Evolutionary conservation across 2,888 invertebrate species (phyloP), one percentile per base, ranked within the genome.

Genomic region (Chorisops tibialis): DNA sequence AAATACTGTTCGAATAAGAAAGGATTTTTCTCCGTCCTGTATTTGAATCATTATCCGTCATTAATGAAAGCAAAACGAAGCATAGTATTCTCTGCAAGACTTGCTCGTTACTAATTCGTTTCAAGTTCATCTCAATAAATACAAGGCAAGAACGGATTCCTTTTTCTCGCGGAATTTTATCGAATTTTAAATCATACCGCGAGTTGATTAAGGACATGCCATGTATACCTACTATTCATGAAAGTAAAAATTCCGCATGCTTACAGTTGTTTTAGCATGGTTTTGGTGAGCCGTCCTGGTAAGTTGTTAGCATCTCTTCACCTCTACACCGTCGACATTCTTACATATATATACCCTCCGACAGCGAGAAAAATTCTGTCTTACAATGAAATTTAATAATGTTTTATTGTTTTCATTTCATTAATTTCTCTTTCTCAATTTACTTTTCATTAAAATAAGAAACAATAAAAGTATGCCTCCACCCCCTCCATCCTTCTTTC

Each of bases 301-400:
- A 16, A 12, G 9, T 18, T 5, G 18, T 1, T 19, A 4, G 18
- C 18, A 16, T 9, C 18, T 16, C 18, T 18, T 3, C 45, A 9
- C 4, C 12, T 48, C n/a, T 22, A n/a, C 18, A 19, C 41, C 1
- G 5, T 41, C n/a, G 11, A 11, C 12, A n/a, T 1, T 12, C n/a
- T 41, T 37, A 9, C 6, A 37, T 14, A 39, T 4, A 39, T 4
- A 4, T 16, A 3, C 19, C 7, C 18, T 43, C 16, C 43, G 16
- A n/a, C 2, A 43, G 16, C 16, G 18, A 18, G 16, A 43, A 43
- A n/a, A 19, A 56, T 30, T 18, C 12, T 16, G 52, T 47, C 37
- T 54, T 22, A 61, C 35, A 56, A 62, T 56, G 56, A 62, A 62
- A 62, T 56, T 62, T 62, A 62, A 62, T 62, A 62, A 62, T 56